phyloP scores from a whole-genome alignment of 53 echinoderm and acorn worm species.

The Patiria pectinifera region DNA sequence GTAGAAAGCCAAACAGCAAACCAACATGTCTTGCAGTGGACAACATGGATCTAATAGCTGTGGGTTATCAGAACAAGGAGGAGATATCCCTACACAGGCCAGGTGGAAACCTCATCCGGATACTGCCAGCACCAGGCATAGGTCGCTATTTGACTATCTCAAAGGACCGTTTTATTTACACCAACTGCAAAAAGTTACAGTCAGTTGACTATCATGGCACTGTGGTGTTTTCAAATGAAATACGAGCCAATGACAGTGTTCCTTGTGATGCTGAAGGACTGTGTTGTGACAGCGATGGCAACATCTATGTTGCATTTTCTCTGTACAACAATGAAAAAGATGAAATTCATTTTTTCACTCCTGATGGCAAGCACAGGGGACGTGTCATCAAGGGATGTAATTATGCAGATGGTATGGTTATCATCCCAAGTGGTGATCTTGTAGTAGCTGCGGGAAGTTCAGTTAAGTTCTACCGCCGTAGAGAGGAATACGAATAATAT shows the following conservation, averaged over 20 bases:
- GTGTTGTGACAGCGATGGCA: conserved; percentile 17
- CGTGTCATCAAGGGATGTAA: too few species aligned
- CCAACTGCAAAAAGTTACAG: background rate
- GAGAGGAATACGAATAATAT: too few species aligned
- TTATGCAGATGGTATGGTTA: too few species aligned
- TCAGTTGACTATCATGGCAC: too few species aligned
- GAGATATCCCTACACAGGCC: conserved; percentile 23
- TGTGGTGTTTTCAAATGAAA: too few species aligned
- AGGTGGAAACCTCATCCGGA: background rate
- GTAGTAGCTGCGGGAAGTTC: too few species aligned
- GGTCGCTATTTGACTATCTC: background rate
- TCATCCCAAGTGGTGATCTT: too few species aligned
- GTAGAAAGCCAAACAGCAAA: background rate
- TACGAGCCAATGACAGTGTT: background rate
- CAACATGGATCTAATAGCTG: too few species aligned
- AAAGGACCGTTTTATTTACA: background rate
- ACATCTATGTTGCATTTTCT: background rate
- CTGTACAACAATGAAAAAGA: background rate
- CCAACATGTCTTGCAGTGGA: too few species aligned
- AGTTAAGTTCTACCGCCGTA: too few species aligned
- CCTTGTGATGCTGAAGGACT: background rate
- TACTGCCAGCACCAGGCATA: background rate
- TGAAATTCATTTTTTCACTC: background rate
- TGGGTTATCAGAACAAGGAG: background rate
- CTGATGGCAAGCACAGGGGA: background rate